Evolutionary conservation across 2,797 vertebrate genomes (phyloP).

Genomic region (Telmatherina bonti): DNA sequence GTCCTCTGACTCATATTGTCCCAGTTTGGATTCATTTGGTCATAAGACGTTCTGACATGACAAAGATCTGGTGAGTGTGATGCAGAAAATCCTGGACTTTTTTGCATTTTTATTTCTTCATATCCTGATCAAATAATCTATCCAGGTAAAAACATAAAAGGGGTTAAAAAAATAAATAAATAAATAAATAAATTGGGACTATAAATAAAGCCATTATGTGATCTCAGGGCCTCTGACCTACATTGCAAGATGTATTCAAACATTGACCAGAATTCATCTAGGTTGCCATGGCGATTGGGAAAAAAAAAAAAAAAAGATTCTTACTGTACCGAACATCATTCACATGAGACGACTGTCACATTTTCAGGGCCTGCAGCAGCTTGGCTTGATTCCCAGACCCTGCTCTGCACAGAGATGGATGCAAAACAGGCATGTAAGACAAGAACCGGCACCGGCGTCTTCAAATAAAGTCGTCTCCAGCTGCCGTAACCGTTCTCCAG

Average conservation of each 20-base stretch:
- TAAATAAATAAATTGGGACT: no score
- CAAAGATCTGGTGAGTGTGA: slow-evolving; percentile 53
- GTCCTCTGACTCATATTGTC: slow-evolving; percentile 8
- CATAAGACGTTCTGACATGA: slow-evolving; percentile 33
- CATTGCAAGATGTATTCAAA: slow-evolving; percentile 54
- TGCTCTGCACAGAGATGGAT: slow-evolving; percentile 4
- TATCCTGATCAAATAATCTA: slow-evolving; percentile 9
- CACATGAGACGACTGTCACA: slow-evolving; percentile 46
- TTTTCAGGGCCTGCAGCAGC: slow-evolving; percentile 23
- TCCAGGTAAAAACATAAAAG: no score
- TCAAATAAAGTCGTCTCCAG: slow-evolving; percentile 6
- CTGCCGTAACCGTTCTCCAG: background rate
- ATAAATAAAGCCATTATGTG: no score
- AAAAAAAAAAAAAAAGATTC: background rate
- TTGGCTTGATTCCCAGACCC: slow-evolving; percentile 47
- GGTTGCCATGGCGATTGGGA: slow-evolving; percentile 28
- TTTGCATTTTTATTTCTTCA: slow-evolving; percentile 32
- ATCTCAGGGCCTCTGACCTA: slow-evolving; percentile 63
- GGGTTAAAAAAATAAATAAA: no score
- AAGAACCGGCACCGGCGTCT: background rate
- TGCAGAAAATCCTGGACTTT: slow-evolving; percentile 33
- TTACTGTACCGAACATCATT: slow-evolving; percentile 29
- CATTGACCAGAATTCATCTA: slow-evolving; percentile 43
- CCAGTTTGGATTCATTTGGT: slow-evolving; percentile 30
- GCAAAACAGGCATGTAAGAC: slow-evolving; percentile 27